These are phyloP conservation scores for Drosophila monieri DNA, from an alignment of 2,888 invertebrate species.

Conservation along the genomic window DNA sequence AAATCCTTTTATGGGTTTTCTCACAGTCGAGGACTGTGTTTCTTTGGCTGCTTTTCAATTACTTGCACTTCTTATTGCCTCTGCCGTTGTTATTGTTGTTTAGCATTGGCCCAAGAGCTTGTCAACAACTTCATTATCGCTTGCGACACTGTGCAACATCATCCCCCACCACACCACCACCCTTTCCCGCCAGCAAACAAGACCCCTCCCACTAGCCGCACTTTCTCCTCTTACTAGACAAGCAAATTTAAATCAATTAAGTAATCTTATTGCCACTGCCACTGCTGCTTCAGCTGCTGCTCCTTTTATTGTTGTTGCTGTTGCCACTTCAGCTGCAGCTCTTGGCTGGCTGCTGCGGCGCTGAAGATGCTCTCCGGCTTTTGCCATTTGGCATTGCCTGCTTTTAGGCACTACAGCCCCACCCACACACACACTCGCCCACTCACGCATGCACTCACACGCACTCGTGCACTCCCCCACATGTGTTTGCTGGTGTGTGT, in stretches of 20 bases:
- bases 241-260: slow-evolving; percentile 77
- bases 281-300: slow-evolving; percentile 5
- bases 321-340: slow-evolving; percentile 12
- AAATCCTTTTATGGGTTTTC: slow-evolving; percentile 5
- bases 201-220: neutral
- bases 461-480: slow-evolving; percentile 1
- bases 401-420: slow-evolving; percentile 52
- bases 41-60: slow-evolving; percentile 64
- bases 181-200: slow-evolving; percentile 19
- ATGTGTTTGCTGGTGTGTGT: slow-evolving; percentile 46
- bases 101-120: slow-evolving; percentile 64
- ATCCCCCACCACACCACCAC: slow-evolving; percentile 46
- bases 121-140: slow-evolving; percentile 78
- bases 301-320: neutral
- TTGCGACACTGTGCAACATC: slow-evolving; percentile 67
- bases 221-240: slow-evolving; percentile 54
- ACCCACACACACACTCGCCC: slow-evolving; percentile 11
- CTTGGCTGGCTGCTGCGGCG: slow-evolving; percentile 10
- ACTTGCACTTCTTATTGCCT: slow-evolving; percentile 51
- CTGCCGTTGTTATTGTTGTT: slow-evolving; percentile 49
- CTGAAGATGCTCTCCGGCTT: slow-evolving; percentile 17
- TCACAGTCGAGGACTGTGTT: slow-evolving; percentile 13
- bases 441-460: slow-evolving; percentile 18
- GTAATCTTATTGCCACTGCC: slow-evolving; percentile 69
- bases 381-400: slow-evolving; percentile 54